A percentile compares a stretch with the other conserved stretches of the same genome.
These are phyloP conservation scores for Girardinus metallicus DNA, from an alignment of 2,797 vertebrate species.

Conservation along the genomic window DNA sequence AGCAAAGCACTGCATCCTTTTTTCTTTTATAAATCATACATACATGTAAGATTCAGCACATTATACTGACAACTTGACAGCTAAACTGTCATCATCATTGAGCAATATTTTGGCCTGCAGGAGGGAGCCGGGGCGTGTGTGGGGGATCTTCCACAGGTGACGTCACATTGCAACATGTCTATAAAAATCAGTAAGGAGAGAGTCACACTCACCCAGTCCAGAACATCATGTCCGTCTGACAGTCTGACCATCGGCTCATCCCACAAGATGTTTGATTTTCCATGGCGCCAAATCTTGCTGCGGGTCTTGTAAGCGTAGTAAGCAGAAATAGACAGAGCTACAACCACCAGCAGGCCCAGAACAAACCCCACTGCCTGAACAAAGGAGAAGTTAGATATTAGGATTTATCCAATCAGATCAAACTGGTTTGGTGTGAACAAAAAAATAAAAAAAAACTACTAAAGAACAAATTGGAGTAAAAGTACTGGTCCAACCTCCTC, in stretches of 20 bases:
- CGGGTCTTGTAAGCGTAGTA: slow-evolving; percentile 88
- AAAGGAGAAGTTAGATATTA: neutral
- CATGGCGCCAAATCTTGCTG: slow-evolving; percentile 87
- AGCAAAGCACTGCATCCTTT: too few relatives aligned
- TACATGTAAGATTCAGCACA: too few relatives aligned
- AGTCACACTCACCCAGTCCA: slow-evolving; percentile 85
- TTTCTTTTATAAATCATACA: too few relatives aligned
- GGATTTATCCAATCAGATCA: neutral
- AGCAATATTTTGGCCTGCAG: too few relatives aligned
- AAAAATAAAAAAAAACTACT: neutral
- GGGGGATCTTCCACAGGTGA: too few relatives aligned
- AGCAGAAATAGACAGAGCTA: slow-evolving; percentile 82
- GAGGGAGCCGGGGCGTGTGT: too few relatives aligned
- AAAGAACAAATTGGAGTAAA: neutral
- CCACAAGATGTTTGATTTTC: slow-evolving; percentile 87
- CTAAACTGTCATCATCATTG: too few relatives aligned
- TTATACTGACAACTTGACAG: too few relatives aligned
- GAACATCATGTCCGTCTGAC: slow-evolving; percentile 80
- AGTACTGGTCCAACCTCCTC: slow-evolving; percentile 80
- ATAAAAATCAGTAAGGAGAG: neutral
- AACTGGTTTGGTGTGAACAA: neutral
- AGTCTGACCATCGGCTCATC: slow-evolving; percentile 61
- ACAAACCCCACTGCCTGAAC: slow-evolving; percentile 85
- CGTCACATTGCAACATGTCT: too few relatives aligned
- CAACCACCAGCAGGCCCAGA: slow-evolving; percentile 84